Evolutionary conservation across 2,113 vertebrate genomes (phyloP).

Genomic region (Catharus fuscescens): DNA sequence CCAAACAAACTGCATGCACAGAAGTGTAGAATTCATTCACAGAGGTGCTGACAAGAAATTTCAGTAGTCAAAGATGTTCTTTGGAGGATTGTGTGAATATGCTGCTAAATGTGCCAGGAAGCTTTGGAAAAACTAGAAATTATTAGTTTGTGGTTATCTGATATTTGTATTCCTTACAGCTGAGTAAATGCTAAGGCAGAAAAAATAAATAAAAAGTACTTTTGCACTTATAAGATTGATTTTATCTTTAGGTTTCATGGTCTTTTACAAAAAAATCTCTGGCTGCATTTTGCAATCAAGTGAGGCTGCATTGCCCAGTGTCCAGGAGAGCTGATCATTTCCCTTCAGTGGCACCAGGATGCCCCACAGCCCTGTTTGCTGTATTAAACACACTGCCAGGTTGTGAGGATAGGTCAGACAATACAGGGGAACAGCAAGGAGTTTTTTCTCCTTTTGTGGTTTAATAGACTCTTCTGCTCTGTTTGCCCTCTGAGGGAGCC

Average conservation of each 20-base stretch:
- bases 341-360: not conserved
- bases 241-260: not conserved
- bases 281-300: not conserved
- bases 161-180: not conserved
- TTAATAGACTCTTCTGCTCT: slow-evolving; percentile 2
- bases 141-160: not conserved
- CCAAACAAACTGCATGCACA: fast-evolving
- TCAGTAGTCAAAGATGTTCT: not conserved
- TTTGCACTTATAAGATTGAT: not conserved
- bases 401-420: not conserved
- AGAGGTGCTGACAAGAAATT: not conserved
- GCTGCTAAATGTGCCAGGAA: not conserved
- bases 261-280: not conserved
- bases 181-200: not conserved
- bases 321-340: not conserved
- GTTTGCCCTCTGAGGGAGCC: not conserved
- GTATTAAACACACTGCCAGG: not conserved
- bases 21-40: not conserved
- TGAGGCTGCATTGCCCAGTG: not conserved
- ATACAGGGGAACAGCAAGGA: not conserved
- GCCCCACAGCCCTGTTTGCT: not conserved
- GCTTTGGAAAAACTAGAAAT: not conserved
- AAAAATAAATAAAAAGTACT: not conserved
- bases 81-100: not conserved
- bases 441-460: not conserved